Evolutionary conservation across 2,888 invertebrate genomes (phyloP), one percentile per base, ranked within the genome.

Genomic region (Argyresthia albistria): DNA sequence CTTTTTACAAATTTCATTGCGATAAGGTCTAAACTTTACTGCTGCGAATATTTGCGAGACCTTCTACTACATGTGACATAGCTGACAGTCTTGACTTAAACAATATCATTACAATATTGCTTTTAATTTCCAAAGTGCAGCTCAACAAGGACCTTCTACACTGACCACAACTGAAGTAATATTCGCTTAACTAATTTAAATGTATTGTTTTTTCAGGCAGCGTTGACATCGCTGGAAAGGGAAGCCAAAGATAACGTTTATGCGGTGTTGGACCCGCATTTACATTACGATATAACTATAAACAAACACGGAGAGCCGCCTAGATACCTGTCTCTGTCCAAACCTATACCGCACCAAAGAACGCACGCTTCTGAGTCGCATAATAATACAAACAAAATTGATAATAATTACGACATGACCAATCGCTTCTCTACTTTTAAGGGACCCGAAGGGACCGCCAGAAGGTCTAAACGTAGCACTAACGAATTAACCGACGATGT

Each of bases 211-310:
- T 65, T 66, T 1, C 69, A 88, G 88, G 86, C 83, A 70, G 80
- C 83, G 67, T 70, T 83, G 60, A 67, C 80, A 67, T 78, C 87
- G 73, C 72, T 87, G 78, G 87, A 84, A 74, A 79, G 71, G 79
- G 80, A 82, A 84, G 87, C 88, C 80, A 88, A 88, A 84, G 88
- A 88, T 71, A 88, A 88, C 71, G 87, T 88, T 57, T 88, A 88
- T 77, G 87, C 88, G 76, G 82, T 88, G 60, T 66, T 88, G 64
- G 88, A 88, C 64, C 88, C 88, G 71, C 87, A 86, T 73, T 80
- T 88, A 70, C 87, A 88, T 67, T 88, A 88, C 73, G 88, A 88
- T 70, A 78, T 88, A 72, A 87, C 86, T 62, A 88, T 88, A 66
- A 88, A 84, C 70, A 83, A 87, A 67, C 76, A 79, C 66, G 88